Evolutionary conservation across 2,113 vertebrate species (phyloP), one percentile per base, ranked within the genome.

Genomic region (Siniperca knerii): DNA sequence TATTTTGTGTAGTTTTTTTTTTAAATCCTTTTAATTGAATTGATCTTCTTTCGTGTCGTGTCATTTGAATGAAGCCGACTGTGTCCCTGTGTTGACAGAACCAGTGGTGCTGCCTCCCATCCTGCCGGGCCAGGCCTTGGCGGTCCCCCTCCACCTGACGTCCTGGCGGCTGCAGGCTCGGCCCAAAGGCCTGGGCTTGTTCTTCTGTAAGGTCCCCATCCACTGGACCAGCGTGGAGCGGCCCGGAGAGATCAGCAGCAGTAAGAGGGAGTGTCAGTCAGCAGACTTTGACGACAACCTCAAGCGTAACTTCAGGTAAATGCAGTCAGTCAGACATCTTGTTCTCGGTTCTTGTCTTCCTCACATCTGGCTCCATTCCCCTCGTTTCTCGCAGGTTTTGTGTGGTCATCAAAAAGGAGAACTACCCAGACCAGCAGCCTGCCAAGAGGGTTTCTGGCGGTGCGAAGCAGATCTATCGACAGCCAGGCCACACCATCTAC

Each of bases 321-420:
- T n/a, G 0, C 37, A 40, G 18, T 8, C 16, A 4, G 1, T 64
- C 21, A 4, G 7, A 70, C 0, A 2, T 21, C 55, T 60, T 23
- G 1, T 62, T 65, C 4, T 44, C 35, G 8, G 7, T 23, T 48
- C 20, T 55, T 23, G 35, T 57, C 13, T 37, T 44, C 13, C 21
- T 40, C 8, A 15, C 2, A 8, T 12, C 20, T 44, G n/a, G 23
- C 4, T 4, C 12, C 6, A 1, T 66, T 42, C 15, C 1, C 11
- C 18, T 46, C 1, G 6, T 76, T 57, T 50, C 25, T 64, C 25
- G 72, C 79, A 99, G 98, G 94, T 99, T 99, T 87, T 99, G 97
- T 75, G 98, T 99, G 83, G 97, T 98, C 57, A 97, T 99, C 79
- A 99, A 98, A 92, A 99, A 99, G 82, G 98, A 99, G 72, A 98